Base-by-base conservation (phyloP, 2,113 vertebrate species). In the Rhegmatorhina hoffmannsi region DNA sequence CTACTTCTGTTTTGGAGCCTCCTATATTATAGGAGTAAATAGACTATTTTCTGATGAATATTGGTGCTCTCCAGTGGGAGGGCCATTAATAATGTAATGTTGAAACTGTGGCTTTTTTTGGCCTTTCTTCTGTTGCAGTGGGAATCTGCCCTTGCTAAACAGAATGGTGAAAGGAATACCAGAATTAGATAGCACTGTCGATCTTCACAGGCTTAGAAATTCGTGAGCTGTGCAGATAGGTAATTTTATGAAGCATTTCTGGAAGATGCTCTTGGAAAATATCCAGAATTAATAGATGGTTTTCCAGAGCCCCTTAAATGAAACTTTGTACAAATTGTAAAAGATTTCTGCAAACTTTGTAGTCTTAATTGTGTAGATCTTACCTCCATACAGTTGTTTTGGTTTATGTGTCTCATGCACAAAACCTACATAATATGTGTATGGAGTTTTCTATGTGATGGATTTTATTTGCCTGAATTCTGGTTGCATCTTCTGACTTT, bases 11-110 rank as follows among this genome's bases (percentile, higher is more conserved):
- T 50, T 9, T 53, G 64, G 38, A 43, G 20, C 55, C 38, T 86
- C 72, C 68, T 59, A 4, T 0, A n/a, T 76, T 59, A 4, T 0
- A 36, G 55, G n/a, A 77, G 15, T 46, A 58, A 62, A 31, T 19
- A 20, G 1, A 17, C 8, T 67, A 3, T 70, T 89, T 86, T 74
- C n/a, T 77, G 49, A 17, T 74, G 16, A 46, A 13, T 62, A 10
- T 43, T 63, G 6, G 11, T 40, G 16, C 19, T 70, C 28, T 70
- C 72, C 3, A 3, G 0, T 55, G 23, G 33, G 12, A 44, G 28
- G 34, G 28, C 8, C 2, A 1, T 9, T 52, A 10, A 1, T 29
- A 31, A 14, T 33, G 3, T 47, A 53, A 31, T 0, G 0, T 21
- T 44, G 55, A 40, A 72, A 38, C 20, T 23, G n/a, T 11, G 24